Evolutionary conservation across 2,888 invertebrate species (phyloP), one percentile per base, ranked within the genome.

Genomic region (Sinhomidia bicolor): DNA sequence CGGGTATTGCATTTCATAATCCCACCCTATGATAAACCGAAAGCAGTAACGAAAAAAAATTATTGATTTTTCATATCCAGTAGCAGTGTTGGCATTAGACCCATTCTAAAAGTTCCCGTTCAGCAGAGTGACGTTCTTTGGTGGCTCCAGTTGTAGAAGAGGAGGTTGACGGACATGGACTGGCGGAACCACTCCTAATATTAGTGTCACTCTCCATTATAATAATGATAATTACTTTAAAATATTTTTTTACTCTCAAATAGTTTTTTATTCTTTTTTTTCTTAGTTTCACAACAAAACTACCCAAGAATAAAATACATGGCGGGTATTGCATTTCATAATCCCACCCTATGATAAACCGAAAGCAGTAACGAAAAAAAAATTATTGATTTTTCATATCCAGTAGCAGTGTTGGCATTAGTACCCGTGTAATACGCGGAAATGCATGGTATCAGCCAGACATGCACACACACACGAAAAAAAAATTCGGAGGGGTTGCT

Each of bases 91-190:
- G 14, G 14, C 14, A 36, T 47, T 47, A 60, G 60, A n/a, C 98
- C 96, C 97, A 97, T 94, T 98, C 98, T 88, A 98, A 94, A 14
- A 95, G 94, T 68, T 92, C 92, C 82, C 41, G 65, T 85, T 65
- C 54, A 7, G 26, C 71, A 26, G 0, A 1, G 17, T 44, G 44
- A 17, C 71, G 20, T 23, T 71, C 71, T 23, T 32, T 65, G 9
- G 65, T 6, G 2, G 60, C 23, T 29, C 10, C 2, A 14, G 4
- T 1, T 14, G 65, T 32, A n/a, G 32, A 29, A n/a, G 32, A 32
- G 20, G 32, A 9, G 1, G 65, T 14, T 29, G 65, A 65, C 1
- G 65, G 65, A 32, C 32, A 29, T n/a, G 65, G 65, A 10, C 65
- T 65, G 26, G 65, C 65, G 0, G 65, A 5, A n/a, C 65, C 65